Base-by-base conservation (phyloP, 2,888 invertebrate genomes). In the Mimachlamys varia region DNA sequence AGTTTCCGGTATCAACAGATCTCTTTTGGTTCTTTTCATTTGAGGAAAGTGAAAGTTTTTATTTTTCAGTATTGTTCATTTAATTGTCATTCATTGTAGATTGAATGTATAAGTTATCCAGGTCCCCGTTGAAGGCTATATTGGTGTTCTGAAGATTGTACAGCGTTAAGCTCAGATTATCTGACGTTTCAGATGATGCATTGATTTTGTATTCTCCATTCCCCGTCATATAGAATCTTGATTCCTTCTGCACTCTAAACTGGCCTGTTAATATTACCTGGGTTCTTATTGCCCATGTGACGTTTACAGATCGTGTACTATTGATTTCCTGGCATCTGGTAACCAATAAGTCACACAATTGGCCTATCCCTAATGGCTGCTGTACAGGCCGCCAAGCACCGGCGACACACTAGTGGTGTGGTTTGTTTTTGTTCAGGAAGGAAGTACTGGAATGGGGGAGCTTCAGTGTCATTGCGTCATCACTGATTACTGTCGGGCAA, bases 391-490 rank as follows among this genome's bases (percentile, higher is more conserved):
- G 76, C 76, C 76, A 76, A 76, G 76, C 76, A 12, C 27, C 33
- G 76, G 76, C 76, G 33, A 76, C 76, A 76, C 76, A 27, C 15
- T 10, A 76, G 76, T 33, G 76, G 7, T 76, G 33, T 33, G 27
- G 76, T 76, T 76, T 76, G 76, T 76, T 76, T 76, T 76, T 76
- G 76, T 76, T 76, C 76, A 76, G 76, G 33, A 33, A 76, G 76
- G 76, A 76, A 76, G 76, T 33, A 13, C 33, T 27, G 22, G 76
- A 76, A 76, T 76, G 0, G 27, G 33, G 76, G 76, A 33, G 33
- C 27, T n/a, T 12, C 19, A 76, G 33, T 76, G 27, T 76, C 33
- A 76, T 76, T 76, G 76, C 76, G 33, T 76, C 33, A 33, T 4
- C 7, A 33, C 33, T 76, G 33, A 76, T 76, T 76, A 76, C 76